phyloP scores from a whole-genome alignment of 2,797 vertebrate species.

The Ammospiza maritima region DNA sequence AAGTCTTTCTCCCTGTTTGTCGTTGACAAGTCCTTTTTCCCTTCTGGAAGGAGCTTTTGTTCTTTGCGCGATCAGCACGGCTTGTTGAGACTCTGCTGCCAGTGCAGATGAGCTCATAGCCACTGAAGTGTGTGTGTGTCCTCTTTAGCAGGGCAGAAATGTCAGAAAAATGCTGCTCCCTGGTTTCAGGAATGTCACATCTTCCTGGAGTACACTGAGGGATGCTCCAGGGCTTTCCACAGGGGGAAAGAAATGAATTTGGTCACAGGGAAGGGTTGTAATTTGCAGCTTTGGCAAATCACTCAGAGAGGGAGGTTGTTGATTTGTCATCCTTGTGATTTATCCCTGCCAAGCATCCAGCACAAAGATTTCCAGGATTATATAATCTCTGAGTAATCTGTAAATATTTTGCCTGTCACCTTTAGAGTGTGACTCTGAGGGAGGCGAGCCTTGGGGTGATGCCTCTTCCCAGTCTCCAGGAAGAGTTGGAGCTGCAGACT shows the following conservation, averaged over 20 bases:
- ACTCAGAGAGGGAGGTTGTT: background rate
- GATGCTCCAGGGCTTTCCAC: conserved; percentile 12
- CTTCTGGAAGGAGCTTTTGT: background rate
- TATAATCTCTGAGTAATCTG: conserved; percentile 30
- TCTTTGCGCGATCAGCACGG: rapidly evolving
- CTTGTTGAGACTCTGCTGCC: background rate
- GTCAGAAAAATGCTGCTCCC: background rate
- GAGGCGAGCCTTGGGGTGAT: background rate
- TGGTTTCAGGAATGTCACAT: background rate
- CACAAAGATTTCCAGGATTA: conserved; percentile 23
- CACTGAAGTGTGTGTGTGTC: background rate
- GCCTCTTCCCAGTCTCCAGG: background rate
- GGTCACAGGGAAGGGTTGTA: background rate
- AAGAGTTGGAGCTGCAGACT: background rate
- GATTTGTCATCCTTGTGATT: conserved; percentile 5
- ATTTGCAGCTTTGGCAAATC: background rate
- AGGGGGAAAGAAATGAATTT: background rate
- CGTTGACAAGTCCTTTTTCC: background rate
- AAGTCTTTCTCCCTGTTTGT: background rate
- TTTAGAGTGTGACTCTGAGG: background rate
- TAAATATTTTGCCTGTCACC: conserved; percentile 18
- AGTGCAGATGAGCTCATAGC: background rate
- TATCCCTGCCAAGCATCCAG: background rate
- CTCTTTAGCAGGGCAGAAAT: background rate
- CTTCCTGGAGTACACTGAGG: rapidly evolving